phyloP scores from a whole-genome alignment of 2,113 vertebrate species.

The Coryphaenoides rupestris region DNA sequence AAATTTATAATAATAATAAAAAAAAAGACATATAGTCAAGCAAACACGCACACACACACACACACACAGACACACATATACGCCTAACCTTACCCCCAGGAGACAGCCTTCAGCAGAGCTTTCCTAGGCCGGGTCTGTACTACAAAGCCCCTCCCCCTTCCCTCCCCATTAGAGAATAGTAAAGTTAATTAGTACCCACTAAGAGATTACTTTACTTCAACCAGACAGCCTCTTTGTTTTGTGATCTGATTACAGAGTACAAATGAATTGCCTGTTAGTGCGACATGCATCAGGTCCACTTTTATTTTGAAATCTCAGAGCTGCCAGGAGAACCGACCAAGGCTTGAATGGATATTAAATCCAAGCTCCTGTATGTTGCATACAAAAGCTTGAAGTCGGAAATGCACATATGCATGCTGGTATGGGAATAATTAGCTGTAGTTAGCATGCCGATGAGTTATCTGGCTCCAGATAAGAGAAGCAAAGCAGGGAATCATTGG shows the following conservation, averaged over 20 bases:
- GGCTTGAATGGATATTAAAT: no score
- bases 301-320: not conserved
- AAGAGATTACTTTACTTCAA: constrained; percentile 11
- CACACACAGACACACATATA: constrained; percentile 23
- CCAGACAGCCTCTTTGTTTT: not conserved
- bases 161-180: constrained; percentile 23
- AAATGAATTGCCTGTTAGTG: constrained; percentile 15
- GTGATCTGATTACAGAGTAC: constrained; percentile 39
- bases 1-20: no score
- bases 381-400: no score
- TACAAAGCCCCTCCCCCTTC: no score
- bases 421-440: not conserved
- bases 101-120: constrained; percentile 18
- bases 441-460: constrained; percentile 2
- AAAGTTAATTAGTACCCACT: constrained; percentile 53
- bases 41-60: constrained; percentile 2
- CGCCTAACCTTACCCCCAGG: constrained; percentile 3
- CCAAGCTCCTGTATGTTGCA: no score
- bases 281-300: not conserved
- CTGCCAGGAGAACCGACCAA: not conserved
- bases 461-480: constrained; percentile 21
- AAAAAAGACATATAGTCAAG: not conserved
- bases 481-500: constrained; percentile 42
- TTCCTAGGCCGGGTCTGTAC: constrained; percentile 36
- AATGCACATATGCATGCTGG: no score